A percentile compares a stretch with the other conserved stretches of the same genome.
Conservation (phyloP, 2,888 invertebrate species). For the Listrodromus nycthemerus region DNA sequence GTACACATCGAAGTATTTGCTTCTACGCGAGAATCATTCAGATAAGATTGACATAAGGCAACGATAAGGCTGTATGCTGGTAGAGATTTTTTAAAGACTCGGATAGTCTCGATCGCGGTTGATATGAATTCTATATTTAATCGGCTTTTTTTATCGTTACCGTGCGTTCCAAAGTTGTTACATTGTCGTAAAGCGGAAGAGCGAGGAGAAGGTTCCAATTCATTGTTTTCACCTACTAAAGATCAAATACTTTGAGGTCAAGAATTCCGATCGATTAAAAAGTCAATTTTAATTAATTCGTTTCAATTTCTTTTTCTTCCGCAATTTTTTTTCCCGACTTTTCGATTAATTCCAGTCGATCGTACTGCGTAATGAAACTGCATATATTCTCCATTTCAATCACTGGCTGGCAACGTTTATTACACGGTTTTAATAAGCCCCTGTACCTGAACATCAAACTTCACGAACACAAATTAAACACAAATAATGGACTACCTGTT, state of each 20-base stretch:
- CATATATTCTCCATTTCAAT: background rate
- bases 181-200: background rate
- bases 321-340: background rate
- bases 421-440: background rate
- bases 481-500: constrained; percentile 1
- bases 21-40: constrained; percentile 26
- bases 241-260: background rate
- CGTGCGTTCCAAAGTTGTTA: background rate
- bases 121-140: constrained; percentile 10
- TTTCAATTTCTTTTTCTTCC: background rate
- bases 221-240: no score
- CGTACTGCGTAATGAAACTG: background rate
- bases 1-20: constrained; percentile 26
- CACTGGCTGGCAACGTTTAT: background rate
- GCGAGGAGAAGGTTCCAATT: no score
- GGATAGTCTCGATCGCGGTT: background rate
- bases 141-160: background rate
- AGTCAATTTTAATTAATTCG: background rate
- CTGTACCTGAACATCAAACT: background rate
- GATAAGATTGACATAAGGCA: constrained; percentile 38
- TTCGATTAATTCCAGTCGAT: background rate
- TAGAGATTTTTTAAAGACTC: background rate
- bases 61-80: background rate
- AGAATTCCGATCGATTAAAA: background rate
- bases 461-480: background rate